phyloP scores from a whole-genome alignment of 1,140 invertebrate species.

The Ctenoplectra terminalis region DNA sequence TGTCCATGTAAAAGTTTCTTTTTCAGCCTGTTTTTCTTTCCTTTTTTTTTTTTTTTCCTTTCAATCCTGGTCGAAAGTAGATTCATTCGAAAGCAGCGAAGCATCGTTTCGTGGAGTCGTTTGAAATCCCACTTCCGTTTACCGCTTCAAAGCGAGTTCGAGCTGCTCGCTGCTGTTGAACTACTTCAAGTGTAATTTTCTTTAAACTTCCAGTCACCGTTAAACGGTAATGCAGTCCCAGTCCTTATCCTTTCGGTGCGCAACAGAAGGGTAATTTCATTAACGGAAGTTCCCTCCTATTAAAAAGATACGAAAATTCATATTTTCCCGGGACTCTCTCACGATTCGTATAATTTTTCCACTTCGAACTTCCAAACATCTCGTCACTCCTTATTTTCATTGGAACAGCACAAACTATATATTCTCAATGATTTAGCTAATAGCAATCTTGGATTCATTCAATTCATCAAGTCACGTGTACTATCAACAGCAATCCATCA shows the following conservation, averaged over 20 bases:
- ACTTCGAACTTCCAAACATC: background rate
- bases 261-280: slow-evolving; percentile 7
- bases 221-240: background rate
- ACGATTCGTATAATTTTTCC: background rate
- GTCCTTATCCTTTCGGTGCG: background rate
- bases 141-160: slow-evolving; percentile 4
- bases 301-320: background rate
- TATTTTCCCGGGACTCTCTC: background rate
- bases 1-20: background rate
- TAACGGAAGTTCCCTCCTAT: background rate
- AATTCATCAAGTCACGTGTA: background rate
- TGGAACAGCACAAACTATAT: background rate
- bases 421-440: background rate
- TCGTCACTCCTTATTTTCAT: background rate
- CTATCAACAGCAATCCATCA: background rate
- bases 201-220: background rate
- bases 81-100: slow-evolving; percentile 8
- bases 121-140: background rate
- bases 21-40: background rate
- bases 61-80: background rate
- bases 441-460: background rate
- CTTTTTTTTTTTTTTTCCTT: too few species aligned
- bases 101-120: background rate
- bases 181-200: slow-evolving; percentile 5
- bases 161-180: background rate